Percentiles rank a stretch among this genome's conserved stretches.
Evolutionary conservation across 1,140 invertebrate species (phyloP).

Genomic region (Grapholita molesta): DNA sequence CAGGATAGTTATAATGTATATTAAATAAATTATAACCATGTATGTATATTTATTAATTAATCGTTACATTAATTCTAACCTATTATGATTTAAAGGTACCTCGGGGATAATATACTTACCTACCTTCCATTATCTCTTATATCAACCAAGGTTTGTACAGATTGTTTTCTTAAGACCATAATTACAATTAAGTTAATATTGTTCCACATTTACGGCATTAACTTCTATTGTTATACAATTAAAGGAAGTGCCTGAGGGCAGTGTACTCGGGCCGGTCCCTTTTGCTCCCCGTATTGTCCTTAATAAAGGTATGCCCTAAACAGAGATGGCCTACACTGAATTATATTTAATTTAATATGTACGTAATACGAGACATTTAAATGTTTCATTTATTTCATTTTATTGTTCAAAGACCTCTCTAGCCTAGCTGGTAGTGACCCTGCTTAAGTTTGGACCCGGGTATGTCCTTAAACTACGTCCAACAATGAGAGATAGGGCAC

Average conservation of each 20-base stretch:
- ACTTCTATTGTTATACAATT: slow-evolving; percentile 16
- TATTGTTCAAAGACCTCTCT: no score
- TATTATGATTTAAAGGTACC: not conserved
- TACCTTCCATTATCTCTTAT: not conserved
- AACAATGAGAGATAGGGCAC: no score
- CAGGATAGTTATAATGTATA: no score
- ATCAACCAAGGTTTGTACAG: not conserved
- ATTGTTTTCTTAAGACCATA: slow-evolving; percentile 10
- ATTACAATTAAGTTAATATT: slow-evolving; percentile 9
- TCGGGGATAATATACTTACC: not conserved
- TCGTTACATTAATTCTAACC: not conserved
- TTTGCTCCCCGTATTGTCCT: slow-evolving; percentile 7
- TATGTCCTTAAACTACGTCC: no score
- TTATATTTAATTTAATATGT: not conserved
- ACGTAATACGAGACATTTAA: not conserved
- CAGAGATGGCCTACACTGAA: not conserved
- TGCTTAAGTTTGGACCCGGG: no score
- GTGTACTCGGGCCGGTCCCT: not conserved
- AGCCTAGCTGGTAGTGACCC: no score
- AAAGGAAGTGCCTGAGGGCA: slow-evolving; percentile 5
- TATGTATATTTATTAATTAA: no score
- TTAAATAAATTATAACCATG: no score
- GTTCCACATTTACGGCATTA: slow-evolving; percentile 13
- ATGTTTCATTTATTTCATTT: not conserved
- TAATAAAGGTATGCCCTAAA: slow-evolving; percentile 16